Percentiles rank a stretch among this genome's conserved stretches.
phyloP scores from a whole-genome alignment of 2,888 invertebrate species.

The Cephus rjabovi region DNA sequence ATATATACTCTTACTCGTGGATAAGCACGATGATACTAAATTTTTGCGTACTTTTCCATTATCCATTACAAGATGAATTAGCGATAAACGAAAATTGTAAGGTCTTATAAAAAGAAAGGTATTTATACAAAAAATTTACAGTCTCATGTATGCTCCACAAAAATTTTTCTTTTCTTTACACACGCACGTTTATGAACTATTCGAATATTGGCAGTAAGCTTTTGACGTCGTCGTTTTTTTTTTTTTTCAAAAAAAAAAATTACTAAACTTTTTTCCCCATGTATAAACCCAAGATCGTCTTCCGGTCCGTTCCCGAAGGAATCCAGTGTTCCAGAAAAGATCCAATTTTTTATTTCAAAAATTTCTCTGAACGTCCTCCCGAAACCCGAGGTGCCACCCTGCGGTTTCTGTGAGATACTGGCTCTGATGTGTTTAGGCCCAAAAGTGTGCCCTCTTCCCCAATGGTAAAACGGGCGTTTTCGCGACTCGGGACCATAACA shows the following conservation, averaged over 20 bases:
- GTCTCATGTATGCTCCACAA: neutral
- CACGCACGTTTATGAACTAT: neutral
- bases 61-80: neutral
- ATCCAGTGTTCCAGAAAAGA: neutral
- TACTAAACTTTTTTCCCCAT: neutral
- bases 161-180: neutral
- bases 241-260: neutral
- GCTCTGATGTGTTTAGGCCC: constrained; percentile 73
- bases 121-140: neutral
- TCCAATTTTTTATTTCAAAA: neutral
- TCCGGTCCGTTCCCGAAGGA: neutral
- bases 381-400: constrained; percentile 60
- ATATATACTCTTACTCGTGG: neutral
- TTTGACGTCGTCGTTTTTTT: neutral
- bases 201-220: neutral
- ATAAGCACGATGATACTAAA: neutral
- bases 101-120: neutral
- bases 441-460: constrained; percentile 95
- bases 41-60: neutral
- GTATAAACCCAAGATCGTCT: neutral
- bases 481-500: constrained; percentile 89
- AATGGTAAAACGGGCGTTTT: constrained; percentile 93
- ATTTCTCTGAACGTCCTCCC: constrained; percentile 36
- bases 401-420: constrained; percentile 66
- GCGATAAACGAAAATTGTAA: neutral